These are phyloP conservation scores for Brevimyrus niger DNA, from an alignment of 2,113 vertebrate genomes.

Conservation along the genomic window DNA sequence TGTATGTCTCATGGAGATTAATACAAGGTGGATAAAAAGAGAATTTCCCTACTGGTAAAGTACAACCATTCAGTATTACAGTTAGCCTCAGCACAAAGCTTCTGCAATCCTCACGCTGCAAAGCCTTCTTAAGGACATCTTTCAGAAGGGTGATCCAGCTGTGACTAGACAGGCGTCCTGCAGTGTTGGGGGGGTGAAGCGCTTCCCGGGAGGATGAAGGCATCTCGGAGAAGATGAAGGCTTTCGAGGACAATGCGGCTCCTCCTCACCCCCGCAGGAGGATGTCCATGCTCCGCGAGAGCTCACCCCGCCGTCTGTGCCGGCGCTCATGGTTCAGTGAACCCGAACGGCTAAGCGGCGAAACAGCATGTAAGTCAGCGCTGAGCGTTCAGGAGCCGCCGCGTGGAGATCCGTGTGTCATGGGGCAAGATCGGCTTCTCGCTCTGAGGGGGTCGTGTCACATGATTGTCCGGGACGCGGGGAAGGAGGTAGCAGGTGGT, in stretches of 20 bases:
- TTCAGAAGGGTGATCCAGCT: conserved; percentile 30
- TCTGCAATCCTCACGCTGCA: conserved; percentile 16
- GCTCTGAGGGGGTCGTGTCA: neutral
- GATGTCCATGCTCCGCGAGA: neutral
- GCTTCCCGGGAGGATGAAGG: neutral
- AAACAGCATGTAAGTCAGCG: neutral
- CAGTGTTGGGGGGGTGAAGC: neutral
- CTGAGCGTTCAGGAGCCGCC: neutral
- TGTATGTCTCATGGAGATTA: neutral
- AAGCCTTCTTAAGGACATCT: conserved; percentile 28
- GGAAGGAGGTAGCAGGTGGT: neutral
- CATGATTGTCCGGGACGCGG: neutral
- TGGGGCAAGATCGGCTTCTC: neutral
- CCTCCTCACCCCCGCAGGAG: neutral
- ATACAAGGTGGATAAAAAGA: neutral
- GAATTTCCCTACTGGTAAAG: neutral
- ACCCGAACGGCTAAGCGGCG: neutral
- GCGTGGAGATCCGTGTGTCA: neutral
- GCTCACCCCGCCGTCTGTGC: neutral
- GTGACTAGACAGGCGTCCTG: neutral
- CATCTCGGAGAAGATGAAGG: neutral
- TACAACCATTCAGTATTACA: neutral
- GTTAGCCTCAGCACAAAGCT: neutral
- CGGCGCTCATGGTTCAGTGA: neutral
- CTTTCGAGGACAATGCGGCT: neutral